These are phyloP conservation scores for Ammospiza caudacuta DNA, from an alignment of 2,113 vertebrate species.

Conservation along the genomic window DNA sequence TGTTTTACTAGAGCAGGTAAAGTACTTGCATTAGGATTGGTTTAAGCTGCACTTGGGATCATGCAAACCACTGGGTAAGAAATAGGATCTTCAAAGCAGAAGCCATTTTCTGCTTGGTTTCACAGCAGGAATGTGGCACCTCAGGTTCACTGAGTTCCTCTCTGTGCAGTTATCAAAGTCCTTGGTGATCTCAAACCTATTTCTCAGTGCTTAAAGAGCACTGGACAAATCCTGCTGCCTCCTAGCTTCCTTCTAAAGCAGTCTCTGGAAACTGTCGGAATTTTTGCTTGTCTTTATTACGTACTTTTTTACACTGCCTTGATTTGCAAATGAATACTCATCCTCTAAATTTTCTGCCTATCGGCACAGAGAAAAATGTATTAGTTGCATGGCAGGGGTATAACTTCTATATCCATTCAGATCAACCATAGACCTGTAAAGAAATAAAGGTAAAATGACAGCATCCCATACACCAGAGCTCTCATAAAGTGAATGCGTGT, in stretches of 20 bases:
- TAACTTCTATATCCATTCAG: not conserved
- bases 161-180: not conserved
- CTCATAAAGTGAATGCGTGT: fast-evolving
- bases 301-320: not conserved
- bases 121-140: not conserved
- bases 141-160: not conserved
- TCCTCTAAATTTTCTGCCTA: slow-evolving; percentile 8
- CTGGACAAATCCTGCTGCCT: not conserved
- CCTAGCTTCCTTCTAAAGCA: not conserved
- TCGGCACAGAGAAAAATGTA: not conserved
- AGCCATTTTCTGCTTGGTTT: slow-evolving; percentile 37
- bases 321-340: not conserved
- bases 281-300: not conserved
- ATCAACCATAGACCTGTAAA: not conserved
- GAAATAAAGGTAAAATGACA: not conserved
- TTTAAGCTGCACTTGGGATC: not conserved
- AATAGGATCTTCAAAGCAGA: not conserved
- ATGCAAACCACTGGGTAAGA: not conserved
- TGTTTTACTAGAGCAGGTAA: not conserved
- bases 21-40: not conserved
- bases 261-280: not conserved
- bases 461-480: not conserved
- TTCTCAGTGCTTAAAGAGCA: not conserved
- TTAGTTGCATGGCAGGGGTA: not conserved
- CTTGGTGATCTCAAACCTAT: not conserved